phyloP scores from a whole-genome alignment of 2,888 invertebrate genomes.

The Macaria notata region DNA sequence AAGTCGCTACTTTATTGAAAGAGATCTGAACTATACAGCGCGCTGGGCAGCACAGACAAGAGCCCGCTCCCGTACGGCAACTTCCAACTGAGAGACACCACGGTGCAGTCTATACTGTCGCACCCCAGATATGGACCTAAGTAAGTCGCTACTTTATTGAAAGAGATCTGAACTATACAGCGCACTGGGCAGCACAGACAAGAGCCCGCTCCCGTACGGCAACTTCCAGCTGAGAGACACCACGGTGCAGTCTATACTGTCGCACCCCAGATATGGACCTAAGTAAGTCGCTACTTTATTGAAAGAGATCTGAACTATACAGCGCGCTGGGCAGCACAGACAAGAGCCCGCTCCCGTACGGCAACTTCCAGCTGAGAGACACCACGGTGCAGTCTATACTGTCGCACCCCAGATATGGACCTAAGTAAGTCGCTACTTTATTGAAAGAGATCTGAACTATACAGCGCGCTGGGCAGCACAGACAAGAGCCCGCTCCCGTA shows the following conservation, averaged over 20 bases:
- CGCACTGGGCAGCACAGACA: slow-evolving; percentile 95
- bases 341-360: slow-evolving; percentile 95
- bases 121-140: slow-evolving; percentile 96
- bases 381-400: slow-evolving; percentile 96
- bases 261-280: slow-evolving; percentile 95
- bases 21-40: too few relatives aligned
- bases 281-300: slow-evolving; percentile 78
- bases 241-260: slow-evolving; percentile 94
- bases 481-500: slow-evolving; percentile 96
- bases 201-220: slow-evolving; percentile 95
- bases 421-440: slow-evolving; percentile 82
- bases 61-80: slow-evolving; percentile 96
- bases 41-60: slow-evolving; percentile 95
- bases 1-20: slow-evolving; percentile 41
- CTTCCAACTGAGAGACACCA: slow-evolving; percentile 95
- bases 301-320: too few relatives aligned
- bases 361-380: slow-evolving; percentile 96
- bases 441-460: too few relatives aligned
- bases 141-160: slow-evolving; percentile 63
- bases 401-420: slow-evolving; percentile 94
- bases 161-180: too few relatives aligned
- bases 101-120: slow-evolving; percentile 94
- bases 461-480: slow-evolving; percentile 94
- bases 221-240: slow-evolving; percentile 96
- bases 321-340: slow-evolving; percentile 96